Evolutionary conservation across 2,888 invertebrate genomes (phyloP), one percentile per base, ranked within the genome.

Genomic region (Pinctada fucata): DNA sequence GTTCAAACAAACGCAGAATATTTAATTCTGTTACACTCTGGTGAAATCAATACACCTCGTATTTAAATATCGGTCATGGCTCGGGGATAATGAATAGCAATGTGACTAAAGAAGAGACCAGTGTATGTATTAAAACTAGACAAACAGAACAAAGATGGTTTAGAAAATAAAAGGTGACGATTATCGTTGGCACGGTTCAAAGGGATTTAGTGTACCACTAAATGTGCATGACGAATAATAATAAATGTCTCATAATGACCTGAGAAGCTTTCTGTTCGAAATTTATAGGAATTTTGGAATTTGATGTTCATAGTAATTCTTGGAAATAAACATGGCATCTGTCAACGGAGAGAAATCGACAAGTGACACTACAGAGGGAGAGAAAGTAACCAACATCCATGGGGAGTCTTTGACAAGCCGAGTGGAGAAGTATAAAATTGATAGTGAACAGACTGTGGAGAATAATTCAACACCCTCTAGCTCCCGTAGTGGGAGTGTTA

Each of bases 361-460:
- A 31, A 31, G 31, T 31, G 31, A 31, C n/a, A 65, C 4, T 4
- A 65, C n/a, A 65, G 65, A 65, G n/a, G 16, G 10, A 45, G 68
- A 68, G 13, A 8, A 10, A 45, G 47, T 8, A 6, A 31, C 47
- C 8, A 68, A 68, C 13, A 45, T 68, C 13, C 16, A 74, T 66
- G 66, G 51, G 13, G 66, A 66, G 16, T 51, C 49, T 74, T n/a
- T 66, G 45, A 65, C n/a, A 2, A 63, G 63, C 50, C 74, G 74
- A 50, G 63, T 74, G 74, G n/a, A 74, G 8, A 74, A 74, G 50
- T 74, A 74, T 45, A 65, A 66, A 66, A 49, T 74, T 16, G 74
- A 74, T 6, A 49, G 31, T 10, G 66, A 65, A 10, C 66, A 74
- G 3, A 66, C 49, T 5, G 16, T 16, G 45, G 48, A n/a, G 51